Percentiles rank a stretch among this genome's conserved stretches.
These are phyloP conservation scores for Oceanodroma tethys DNA, from an alignment of 2,113 vertebrate species.

Conservation along the genomic window DNA sequence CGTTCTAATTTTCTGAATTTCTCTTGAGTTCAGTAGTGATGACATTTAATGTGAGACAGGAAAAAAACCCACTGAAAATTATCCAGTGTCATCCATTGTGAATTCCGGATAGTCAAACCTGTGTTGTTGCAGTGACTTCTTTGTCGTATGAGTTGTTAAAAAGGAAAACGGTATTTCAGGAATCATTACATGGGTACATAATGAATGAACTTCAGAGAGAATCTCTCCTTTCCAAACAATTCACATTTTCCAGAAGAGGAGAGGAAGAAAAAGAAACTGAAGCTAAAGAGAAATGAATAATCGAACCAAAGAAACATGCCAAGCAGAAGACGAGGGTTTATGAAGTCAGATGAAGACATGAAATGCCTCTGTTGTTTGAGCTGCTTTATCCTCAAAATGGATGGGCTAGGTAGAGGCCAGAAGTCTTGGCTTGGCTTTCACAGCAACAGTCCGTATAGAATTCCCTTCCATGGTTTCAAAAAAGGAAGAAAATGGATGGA, in stretches of 20 bases:
- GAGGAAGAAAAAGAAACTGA: neutral
- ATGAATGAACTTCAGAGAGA: neutral
- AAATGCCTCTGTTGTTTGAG: neutral
- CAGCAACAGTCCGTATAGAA: neutral
- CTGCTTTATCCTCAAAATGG: neutral
- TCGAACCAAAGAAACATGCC: neutral
- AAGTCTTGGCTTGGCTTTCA: neutral
- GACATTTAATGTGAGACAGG: neutral
- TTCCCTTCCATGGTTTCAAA: neutral
- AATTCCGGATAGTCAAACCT: neutral
- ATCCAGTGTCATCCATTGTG: neutral
- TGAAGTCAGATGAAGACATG: neutral
- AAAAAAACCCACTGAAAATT: neutral
- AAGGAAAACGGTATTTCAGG: neutral
- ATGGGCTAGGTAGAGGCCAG: neutral
- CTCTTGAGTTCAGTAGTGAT: neutral
- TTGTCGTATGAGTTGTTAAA: neutral
- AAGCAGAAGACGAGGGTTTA: neutral
- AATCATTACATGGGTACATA: neutral
- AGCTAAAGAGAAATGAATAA: neutral
- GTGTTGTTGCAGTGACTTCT: neutral
- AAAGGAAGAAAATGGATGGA: neutral
- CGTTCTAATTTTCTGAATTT: neutral
- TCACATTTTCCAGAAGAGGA: neutral
- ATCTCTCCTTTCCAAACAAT: neutral